Base-by-base conservation (phyloP, 1,140 invertebrate genomes). In the Drosophila erecta region DNA sequence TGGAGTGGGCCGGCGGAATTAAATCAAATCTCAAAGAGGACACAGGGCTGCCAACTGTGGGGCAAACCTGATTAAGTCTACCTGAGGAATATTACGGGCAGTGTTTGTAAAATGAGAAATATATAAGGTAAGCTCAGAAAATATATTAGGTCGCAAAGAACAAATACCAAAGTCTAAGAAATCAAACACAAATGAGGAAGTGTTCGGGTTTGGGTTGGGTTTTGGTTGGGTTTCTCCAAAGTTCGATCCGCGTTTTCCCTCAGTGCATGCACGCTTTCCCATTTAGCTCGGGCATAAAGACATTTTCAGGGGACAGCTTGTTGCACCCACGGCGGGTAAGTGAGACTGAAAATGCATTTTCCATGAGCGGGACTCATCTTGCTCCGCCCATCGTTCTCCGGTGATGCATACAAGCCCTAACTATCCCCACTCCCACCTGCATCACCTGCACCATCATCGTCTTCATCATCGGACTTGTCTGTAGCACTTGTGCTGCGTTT, bases 321-420 rank as follows among this genome's bases (percentile, higher is more conserved):
- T 46, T 64, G 41, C 41, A 58, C 7, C 8, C 43, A 15, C 33
- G 11, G n/a, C 35, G 27, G 24, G 22, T n/a, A 43, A 37, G 54
- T 35, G 35, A 70, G 54, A 59, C 49, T 51, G 55, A 12, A 70
- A 72, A 61, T 72, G 70, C 56, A 72, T 72, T 73, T 73, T 51
- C 56, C 49, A 72, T 47, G 47, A 37, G 46, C 24, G 14, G 11
- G 2, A 51, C 11, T 27, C 60, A 27, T 27, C 20, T 24, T 30
- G n/a, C n/a, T 2, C 35, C 46, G 11, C 10, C n/a, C 30, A 30
- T 30, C 30, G 30, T 10, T 17, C 24, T 6, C 3, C 6, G 4
- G 10, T 30, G 30, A 30, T 30, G 30, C 30, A 30, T 30, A 14
- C 7, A 30, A 15, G 24, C 56, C 24, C 17, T 38, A 47, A 38